A percentile compares a stretch with the other conserved stretches of the same genome.
Evolutionary conservation across 2,113 vertebrate genomes (phyloP).

Genomic region (Dicaeum eximium): DNA sequence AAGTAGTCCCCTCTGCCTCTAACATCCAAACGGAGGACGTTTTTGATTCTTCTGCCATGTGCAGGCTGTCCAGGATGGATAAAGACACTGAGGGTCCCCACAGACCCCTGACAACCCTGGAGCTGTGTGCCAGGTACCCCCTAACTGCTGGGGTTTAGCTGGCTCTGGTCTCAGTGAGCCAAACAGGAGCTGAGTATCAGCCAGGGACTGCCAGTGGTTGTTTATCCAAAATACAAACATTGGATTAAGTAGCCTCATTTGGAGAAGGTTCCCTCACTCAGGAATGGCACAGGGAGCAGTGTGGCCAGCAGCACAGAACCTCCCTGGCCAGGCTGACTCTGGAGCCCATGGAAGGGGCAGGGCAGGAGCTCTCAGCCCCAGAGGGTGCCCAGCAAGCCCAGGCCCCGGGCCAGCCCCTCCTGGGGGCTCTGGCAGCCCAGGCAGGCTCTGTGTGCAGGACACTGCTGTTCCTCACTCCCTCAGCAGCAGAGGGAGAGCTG

Average conservation of each 20-base stretch:
- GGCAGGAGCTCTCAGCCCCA: fast-evolving
- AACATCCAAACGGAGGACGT: fast-evolving
- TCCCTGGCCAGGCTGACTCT: neutral
- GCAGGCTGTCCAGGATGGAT: neutral
- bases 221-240: neutral
- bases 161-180: neutral
- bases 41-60: neutral
- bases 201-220: neutral
- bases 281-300: neutral
- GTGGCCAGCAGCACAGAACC: fast-evolving
- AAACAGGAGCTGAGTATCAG: neutral
- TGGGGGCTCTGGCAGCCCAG: fast-evolving
- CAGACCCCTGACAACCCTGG: neutral
- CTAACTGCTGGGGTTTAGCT: neutral
- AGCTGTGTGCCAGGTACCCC: neutral
- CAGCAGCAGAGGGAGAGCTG: neutral
- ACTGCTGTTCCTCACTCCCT: fast-evolving
- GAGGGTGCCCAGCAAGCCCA: neutral
- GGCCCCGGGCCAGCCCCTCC: neutral
- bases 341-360: fast-evolving
- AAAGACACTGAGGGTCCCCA: neutral
- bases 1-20: no score
- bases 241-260: neutral
- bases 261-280: neutral
- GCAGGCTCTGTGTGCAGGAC: neutral